These are phyloP conservation scores for Tachina grossa DNA, from an alignment of 2,888 invertebrate species.

Conservation along the genomic window DNA sequence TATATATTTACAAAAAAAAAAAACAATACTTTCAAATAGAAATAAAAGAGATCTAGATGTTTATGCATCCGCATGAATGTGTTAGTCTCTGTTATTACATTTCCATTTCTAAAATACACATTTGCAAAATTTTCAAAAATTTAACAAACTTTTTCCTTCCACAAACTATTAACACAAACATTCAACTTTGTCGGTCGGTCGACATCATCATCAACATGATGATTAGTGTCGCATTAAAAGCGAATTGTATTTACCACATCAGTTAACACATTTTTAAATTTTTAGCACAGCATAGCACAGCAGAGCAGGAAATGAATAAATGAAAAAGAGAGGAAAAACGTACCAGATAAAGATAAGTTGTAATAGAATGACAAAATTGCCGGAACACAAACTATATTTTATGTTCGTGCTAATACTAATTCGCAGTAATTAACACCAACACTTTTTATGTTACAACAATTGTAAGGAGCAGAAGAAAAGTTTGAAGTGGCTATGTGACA, in stretches of 20 bases:
- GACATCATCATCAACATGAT: slow-evolving; percentile 60
- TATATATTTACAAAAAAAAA: no score
- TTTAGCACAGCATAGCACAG: neutral
- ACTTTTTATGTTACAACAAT: slow-evolving; percentile 3
- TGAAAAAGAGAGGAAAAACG: neutral
- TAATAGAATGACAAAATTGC: slow-evolving; percentile 39
- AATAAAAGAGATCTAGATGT: slow-evolving; percentile 48
- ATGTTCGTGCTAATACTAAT: slow-evolving; percentile 45
- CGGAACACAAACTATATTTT: slow-evolving; percentile 59
- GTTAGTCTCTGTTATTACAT: slow-evolving; percentile 10
- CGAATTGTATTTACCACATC: slow-evolving; percentile 68
- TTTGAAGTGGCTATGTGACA: slow-evolving; percentile 38
- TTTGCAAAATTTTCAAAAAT: slow-evolving; percentile 58
- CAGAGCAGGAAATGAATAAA: slow-evolving; percentile 40
- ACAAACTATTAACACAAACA: slow-evolving; percentile 61
- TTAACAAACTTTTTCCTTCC: slow-evolving; percentile 61
- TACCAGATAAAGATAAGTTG: slow-evolving; percentile 18
- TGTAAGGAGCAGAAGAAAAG: slow-evolving; percentile 24
- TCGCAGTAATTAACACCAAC: slow-evolving; percentile 37
- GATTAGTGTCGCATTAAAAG: slow-evolving; percentile 72
- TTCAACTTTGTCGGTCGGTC: slow-evolving; percentile 40
- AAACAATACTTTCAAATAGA: slow-evolving; percentile 33
- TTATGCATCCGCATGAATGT: neutral
- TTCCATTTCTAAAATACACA: slow-evolving; percentile 31
- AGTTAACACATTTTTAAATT: slow-evolving; percentile 64